A percentile compares a stretch with the other conserved stretches of the same genome.
Evolutionary conservation across 2,113 vertebrate species (phyloP).

Genomic region (Misgurnus anguillicaudatus): DNA sequence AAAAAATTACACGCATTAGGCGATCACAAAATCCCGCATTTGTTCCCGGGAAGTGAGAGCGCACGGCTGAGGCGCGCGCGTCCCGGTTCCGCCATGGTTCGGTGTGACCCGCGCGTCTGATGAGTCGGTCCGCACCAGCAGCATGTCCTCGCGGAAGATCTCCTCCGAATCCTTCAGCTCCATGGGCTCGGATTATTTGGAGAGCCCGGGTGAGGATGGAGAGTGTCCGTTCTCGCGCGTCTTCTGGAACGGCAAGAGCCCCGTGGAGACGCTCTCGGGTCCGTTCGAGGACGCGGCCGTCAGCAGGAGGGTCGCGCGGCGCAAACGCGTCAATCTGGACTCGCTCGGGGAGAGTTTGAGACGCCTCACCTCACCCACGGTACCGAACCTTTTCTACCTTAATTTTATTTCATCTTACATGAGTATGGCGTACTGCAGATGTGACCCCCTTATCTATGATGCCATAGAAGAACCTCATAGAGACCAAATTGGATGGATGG

Average conservation of each 20-base stretch:
- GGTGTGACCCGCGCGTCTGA: slow-evolving; percentile 34
- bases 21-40: not conserved
- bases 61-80: no score
- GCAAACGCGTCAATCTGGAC: slow-evolving; percentile 92
- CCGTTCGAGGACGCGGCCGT: slow-evolving; percentile 66
- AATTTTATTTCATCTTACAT: no score
- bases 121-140: slow-evolving; percentile 56
- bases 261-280: slow-evolving; percentile 72
- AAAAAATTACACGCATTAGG: slow-evolving; percentile 18
- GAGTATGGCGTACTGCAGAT: no score
- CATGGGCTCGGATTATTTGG: slow-evolving; percentile 87
- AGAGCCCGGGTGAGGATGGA: slow-evolving; percentile 81
- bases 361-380: slow-evolving; percentile 91
- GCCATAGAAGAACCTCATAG: no score
- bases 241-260: slow-evolving; percentile 88
- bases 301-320: slow-evolving; percentile 79
- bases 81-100: slow-evolving; percentile 36
- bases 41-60: not conserved
- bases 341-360: slow-evolving; percentile 93
- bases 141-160: slow-evolving; percentile 93
- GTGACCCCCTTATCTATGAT: not conserved
- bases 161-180: slow-evolving; percentile 96
- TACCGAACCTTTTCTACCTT: slow-evolving; percentile 64
- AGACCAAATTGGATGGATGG: no score
- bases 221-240: slow-evolving; percentile 81